Evolutionary conservation across 2,113 vertebrate species (phyloP), one percentile per base, ranked within the genome.

Genomic region (Pseudopodoces humilis): DNA sequence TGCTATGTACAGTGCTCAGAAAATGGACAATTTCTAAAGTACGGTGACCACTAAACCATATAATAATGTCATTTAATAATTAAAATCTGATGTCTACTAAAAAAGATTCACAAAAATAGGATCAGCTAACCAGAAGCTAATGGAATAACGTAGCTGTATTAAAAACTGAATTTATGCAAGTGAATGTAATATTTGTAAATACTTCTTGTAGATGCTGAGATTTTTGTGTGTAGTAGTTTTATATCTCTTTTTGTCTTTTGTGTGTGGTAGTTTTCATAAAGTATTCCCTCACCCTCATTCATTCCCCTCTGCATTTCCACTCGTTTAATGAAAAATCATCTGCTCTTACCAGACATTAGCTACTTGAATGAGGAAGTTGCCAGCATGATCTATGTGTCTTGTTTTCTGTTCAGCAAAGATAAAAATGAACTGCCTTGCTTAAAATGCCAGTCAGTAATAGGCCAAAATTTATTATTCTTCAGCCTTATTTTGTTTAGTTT

Each of bases 371-470:
- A 69, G 89, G 76, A 71, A 27, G 19, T 30, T 59, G 14, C 56
- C 27, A 65, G 21, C 41, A 91, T 11, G 4, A 90, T 82, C 50
- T 89, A 9, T 83, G 56, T 88, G 71, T 88, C 81, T 76, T 76
- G 8, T 86, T 86, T 62, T 80, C 52, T 77, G 56, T 43, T 86
- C 69, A 86, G 91, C 78, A 62, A 67, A 85, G 87, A 74, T 58
- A 28, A 90, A 93, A 93, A 96, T 84, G 23, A 94, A 96, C 90
- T 87, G 44, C 86, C 58, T 96, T 97, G 87, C 72, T 94, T 97
- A 97, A 97, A 87, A 71, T 83, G 37, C 60, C 62, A 72, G 76
- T 78, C 87, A 97, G 92, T 93, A 97, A 91, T 78, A 97, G 86
- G 94, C 94, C 94, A 96, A 84, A 81, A 95, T 97, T 92, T 95